Evolutionary conservation across 2,797 vertebrate species (phyloP).

Genomic region (Phyllotis vaccarum): DNA sequence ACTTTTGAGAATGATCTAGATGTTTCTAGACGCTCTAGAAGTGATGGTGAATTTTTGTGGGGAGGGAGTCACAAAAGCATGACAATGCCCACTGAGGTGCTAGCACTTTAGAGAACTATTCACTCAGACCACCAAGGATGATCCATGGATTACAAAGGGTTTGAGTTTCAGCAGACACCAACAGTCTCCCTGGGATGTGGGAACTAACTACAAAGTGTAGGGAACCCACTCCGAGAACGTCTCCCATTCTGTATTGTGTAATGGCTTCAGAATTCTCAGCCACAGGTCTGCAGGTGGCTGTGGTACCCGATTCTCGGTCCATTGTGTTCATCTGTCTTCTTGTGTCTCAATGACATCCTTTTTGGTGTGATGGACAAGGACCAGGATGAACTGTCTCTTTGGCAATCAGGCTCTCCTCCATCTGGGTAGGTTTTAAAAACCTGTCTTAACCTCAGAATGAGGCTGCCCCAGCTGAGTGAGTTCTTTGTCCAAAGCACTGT

Average conservation of each 20-base stretch:
- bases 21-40: neutral
- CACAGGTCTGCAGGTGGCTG: neutral
- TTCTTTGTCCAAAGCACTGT: neutral
- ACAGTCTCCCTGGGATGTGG: too few relatives aligned
- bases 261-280: neutral
- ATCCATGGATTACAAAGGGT: too few relatives aligned
- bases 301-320: fast-evolving
- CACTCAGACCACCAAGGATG: neutral
- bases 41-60: fast-evolving
- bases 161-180: too few relatives aligned
- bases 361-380: neutral
- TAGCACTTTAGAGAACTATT: neutral
- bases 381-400: neutral
- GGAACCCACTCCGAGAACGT: neutral
- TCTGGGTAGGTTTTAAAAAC: neutral
- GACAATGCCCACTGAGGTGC: neutral
- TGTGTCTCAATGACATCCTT: too few relatives aligned
- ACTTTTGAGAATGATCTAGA: neutral
- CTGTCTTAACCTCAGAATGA: neutral
- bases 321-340: too few relatives aligned
- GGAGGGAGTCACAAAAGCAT: neutral
- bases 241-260: neutral
- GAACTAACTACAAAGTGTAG: fast-evolving
- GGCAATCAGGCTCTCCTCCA: neutral
- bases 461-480: fast-evolving